Evolutionary conservation across 2,888 invertebrate genomes (phyloP), one percentile per base, ranked within the genome.

Genomic region (Acleris emargana): DNA sequence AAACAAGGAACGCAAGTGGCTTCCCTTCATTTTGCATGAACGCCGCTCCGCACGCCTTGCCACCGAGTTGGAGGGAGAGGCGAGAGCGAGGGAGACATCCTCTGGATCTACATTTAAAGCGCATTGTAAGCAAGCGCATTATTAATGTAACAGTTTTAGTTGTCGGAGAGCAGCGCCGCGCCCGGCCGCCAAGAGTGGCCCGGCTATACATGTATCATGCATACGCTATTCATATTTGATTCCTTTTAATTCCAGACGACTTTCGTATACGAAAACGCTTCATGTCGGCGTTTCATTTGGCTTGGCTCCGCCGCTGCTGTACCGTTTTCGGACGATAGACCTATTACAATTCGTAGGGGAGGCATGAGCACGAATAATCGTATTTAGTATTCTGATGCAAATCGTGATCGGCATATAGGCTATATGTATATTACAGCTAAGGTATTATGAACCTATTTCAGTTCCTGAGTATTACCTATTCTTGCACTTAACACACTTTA

Each of bases 71-170:
- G 81, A 79, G 82, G 70, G 85, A 80, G 86, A 81, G 73, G 69
- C 70, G 57, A 59, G 75, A 69, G 73, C 69, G 81, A 86, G 78
- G 73, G 81, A 75, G 88, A 87, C 79, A 72, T 73, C 76, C 82
- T 81, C 77, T 82, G 85, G 86, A 90, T 90, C 89, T 90, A 92
- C 91, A 91, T 91, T 91, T 92, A 91, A 91, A 92, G 91, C 90
- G 88, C 91, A 91, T 91, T 90, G 91, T 91, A 91, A 92, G 90
- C 91, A 91, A 89, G 85, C 82, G 84, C 86, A 91, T 92, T 92
- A 91, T 88, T 91, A 91, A 92, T 91, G 91, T 88, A 91, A 86
- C 89, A 88, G 87, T 89, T 91, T 91, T 90, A 91, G 91, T 90
- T 90, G 87, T 88, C 84, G 84, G 86, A 84, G 86, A 87, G 87